phyloP scores from a whole-genome alignment of 2,113 vertebrate species.

The Neolamprologus modestus region DNA sequence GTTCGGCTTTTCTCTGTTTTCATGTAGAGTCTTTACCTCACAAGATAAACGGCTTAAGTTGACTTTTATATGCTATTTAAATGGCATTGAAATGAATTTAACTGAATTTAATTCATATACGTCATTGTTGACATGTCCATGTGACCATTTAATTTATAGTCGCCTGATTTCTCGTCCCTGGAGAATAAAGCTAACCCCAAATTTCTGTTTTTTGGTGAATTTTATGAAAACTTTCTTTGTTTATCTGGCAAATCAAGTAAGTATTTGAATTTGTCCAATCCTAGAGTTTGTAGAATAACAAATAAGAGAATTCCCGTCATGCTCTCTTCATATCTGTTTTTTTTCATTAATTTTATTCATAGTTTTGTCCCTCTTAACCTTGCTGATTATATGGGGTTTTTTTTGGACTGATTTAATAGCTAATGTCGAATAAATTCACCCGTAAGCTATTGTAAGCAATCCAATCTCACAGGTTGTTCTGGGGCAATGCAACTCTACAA shows the following conservation, averaged over 20 bases:
- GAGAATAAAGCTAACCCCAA: neutral
- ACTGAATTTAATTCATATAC: neutral
- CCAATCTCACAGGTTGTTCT: neutral
- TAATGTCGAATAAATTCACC: neutral
- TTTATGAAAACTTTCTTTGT: neutral
- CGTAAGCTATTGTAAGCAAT: neutral
- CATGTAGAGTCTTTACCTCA: neutral
- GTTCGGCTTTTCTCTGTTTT: neutral
- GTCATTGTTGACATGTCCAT: neutral
- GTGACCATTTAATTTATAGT: neutral
- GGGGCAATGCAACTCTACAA: neutral
- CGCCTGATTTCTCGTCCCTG: rapidly evolving
- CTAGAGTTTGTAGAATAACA: neutral
- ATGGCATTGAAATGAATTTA: neutral
- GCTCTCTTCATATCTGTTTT: neutral
- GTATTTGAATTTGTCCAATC: neutral
- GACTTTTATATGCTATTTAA: neutral
- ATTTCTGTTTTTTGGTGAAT: neutral
- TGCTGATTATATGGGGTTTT: neutral
- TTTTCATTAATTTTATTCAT: neutral
- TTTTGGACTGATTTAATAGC: neutral
- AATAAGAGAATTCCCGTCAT: neutral
- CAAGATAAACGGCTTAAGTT: neutral
- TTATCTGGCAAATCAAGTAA: neutral
- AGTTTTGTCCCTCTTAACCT: neutral